These are phyloP conservation scores for Gadus macrocephalus DNA, from an alignment of 2,113 vertebrate species.

Conservation along the genomic window DNA sequence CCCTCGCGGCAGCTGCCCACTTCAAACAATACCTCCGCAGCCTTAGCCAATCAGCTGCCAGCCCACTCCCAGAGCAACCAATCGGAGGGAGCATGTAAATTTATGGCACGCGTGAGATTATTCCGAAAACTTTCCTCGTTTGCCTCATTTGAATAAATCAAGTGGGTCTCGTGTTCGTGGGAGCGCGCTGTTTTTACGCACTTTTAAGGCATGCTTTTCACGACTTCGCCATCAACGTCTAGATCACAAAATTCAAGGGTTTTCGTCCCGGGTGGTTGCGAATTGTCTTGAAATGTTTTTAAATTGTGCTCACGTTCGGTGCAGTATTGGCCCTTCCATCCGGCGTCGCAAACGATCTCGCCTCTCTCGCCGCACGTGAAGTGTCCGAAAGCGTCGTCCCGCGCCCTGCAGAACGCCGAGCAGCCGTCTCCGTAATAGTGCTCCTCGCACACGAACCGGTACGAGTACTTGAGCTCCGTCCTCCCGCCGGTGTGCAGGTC, in stretches of 20 bases:
- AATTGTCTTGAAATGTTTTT: too few relatives aligned
- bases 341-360: conserved; percentile 90
- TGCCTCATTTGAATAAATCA: conserved; percentile 82
- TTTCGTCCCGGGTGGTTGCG: too few relatives aligned
- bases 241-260: too few relatives aligned
- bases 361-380: conserved; percentile 95
- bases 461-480: conserved; percentile 94
- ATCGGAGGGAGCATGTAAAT: conserved; percentile 85
- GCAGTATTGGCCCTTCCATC: conserved; percentile 97
- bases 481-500: conserved; percentile 88
- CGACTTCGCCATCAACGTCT: conserved; percentile 31
- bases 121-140: conserved; percentile 81
- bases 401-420: conserved; percentile 90
- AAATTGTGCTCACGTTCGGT: conserved; percentile 85
- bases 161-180: conserved; percentile 64
- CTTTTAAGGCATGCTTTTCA: conserved; percentile 46
- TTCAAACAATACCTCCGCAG: conserved; percentile 89
- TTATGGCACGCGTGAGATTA: conserved; percentile 94
- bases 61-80: conserved; percentile 67
- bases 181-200: conserved; percentile 70
- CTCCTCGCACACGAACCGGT: conserved; percentile 94
- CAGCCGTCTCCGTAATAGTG: conserved; percentile 96
- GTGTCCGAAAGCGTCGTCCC: conserved; percentile 95
- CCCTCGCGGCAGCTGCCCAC: conserved; percentile 86
- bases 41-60: conserved; percentile 77